A percentile compares a stretch with the other conserved stretches of the same genome.
phyloP scores from a whole-genome alignment of 2,113 vertebrate genomes.

The Dipodomys ordii region DNA sequence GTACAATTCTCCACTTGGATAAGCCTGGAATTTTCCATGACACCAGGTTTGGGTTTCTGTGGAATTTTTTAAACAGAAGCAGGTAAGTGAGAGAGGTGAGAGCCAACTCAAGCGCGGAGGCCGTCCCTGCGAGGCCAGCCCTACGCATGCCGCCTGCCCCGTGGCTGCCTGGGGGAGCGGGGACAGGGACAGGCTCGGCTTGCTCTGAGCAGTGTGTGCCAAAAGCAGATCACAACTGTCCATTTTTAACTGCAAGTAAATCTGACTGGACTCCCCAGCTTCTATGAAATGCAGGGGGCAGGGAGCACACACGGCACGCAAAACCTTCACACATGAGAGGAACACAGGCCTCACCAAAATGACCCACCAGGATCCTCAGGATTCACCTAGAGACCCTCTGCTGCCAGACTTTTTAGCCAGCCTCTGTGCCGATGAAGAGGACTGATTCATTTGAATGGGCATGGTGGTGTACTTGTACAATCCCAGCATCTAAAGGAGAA shows the following conservation, averaged over 20 bases:
- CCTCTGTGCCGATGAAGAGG: background rate
- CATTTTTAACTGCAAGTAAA: background rate
- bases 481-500: background rate
- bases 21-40: background rate
- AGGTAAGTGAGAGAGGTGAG: background rate
- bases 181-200: background rate
- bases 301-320: background rate
- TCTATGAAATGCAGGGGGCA: background rate
- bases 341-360: background rate
- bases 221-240: rapidly evolving
- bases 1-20: background rate
- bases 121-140: too few relatives aligned
- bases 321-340: background rate
- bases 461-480: background rate
- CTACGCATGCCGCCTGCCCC: too few relatives aligned
- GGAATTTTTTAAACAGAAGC: background rate
- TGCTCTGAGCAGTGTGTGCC: rapidly evolving
- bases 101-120: background rate
- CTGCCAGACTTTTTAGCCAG: background rate
- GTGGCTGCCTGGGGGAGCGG: background rate
- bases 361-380: background rate
- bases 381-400: rapidly evolving
- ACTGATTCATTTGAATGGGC: background rate
- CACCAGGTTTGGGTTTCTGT: background rate
- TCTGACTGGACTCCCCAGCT: background rate